Evolutionary conservation across 2,888 invertebrate species (phyloP), one percentile per base, ranked within the genome.

Genomic region (Hyalella azteca): DNA sequence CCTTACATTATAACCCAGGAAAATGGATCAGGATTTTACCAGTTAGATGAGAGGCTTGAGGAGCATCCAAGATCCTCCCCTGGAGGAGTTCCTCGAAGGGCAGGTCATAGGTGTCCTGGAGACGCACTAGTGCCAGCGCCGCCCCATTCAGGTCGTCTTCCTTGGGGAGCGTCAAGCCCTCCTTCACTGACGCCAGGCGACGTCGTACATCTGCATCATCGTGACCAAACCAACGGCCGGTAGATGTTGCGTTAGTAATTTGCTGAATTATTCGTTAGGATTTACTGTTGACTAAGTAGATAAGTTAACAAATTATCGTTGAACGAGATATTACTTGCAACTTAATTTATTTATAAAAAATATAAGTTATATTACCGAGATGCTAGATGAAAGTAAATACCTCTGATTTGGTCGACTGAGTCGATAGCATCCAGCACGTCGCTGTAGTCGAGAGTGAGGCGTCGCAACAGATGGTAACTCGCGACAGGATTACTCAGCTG

Each of bases 121-220:
- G 84, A 1, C 79, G 60, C 22, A 84, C 82, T 54, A 84, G 45
- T 50, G 84, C 77, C 29, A 66, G 81, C 11, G 84, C 84, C 0
- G 82, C 84, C 0, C 84, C 84, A 50, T 84, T 81, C 13, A 84
- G 39, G 54, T 84, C 84, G n/a, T 79, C 79, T 45, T 82, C 82
- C 15, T 32, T 22, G 0, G 84, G 82, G 7, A 59, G 41, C 3
- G 76, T 49, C 26, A 79, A 32, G 48, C 78, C 45, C 19, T 45
- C 78, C n/a, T 82, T 75, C 40, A 78, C 50, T 29, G 22, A 22
- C n/a, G 66, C 75, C 22, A 83, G 13, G 73, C 78, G 78, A n/a
- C 22, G 60, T 0, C 60, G 79, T 7, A 81, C 15, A n/a, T 45
- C 79, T 81, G 59, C 26, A 1, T 15, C 22, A n/a, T n/a, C n/a